Conservation (phyloP, 2,888 invertebrate species). For the Hirudinaria manillensis region DNA sequence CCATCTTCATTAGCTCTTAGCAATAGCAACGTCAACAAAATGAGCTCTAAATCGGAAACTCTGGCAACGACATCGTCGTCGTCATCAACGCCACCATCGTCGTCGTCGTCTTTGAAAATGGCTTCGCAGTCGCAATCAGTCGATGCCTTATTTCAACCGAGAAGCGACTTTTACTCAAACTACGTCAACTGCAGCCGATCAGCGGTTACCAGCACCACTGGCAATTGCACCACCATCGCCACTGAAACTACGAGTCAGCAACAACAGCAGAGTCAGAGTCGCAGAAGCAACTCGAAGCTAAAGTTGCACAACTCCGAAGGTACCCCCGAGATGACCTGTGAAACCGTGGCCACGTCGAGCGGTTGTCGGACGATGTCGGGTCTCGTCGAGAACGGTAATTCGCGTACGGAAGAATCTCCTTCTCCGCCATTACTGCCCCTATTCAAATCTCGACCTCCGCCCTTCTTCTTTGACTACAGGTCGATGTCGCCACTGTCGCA, state of each 20-base stretch:
- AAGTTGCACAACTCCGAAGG: too few relatives aligned
- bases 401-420: background rate
- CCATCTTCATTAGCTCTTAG: background rate
- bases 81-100: background rate
- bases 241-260: background rate
- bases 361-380: too few relatives aligned
- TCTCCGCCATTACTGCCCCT: background rate
- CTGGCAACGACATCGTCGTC: background rate
- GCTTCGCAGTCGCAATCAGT: background rate
- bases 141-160: constrained; percentile 3
- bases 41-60: background rate
- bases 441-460: background rate
- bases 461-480: constrained; percentile 8
- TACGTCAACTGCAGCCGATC: background rate
- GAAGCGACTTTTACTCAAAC: background rate
- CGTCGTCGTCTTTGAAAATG: background rate
- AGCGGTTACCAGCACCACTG: background rate
- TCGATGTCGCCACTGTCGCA: background rate
- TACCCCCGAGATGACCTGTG: too few relatives aligned
- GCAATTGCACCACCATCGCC: background rate
- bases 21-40: too few relatives aligned
- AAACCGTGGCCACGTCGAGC: too few relatives aligned
- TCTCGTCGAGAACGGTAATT: background rate
- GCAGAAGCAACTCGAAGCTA: background rate
- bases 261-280: background rate